phyloP scores from a whole-genome alignment of 2,888 invertebrate species.

The Sarcophaga rosellei region DNA sequence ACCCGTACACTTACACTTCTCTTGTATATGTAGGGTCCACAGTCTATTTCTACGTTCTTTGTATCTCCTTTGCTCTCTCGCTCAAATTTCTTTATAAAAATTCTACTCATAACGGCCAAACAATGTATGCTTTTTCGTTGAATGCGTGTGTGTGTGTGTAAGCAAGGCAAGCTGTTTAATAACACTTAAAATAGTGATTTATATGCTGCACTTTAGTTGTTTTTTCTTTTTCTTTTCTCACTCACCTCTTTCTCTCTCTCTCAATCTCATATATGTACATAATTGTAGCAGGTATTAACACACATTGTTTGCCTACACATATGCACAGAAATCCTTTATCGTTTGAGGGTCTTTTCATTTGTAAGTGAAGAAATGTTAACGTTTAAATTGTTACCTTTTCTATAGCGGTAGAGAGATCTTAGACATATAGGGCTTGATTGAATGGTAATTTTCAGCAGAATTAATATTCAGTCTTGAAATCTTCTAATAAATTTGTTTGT shows the following conservation, averaged over 20 bases:
- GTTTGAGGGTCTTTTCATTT: not conserved
- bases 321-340: not conserved
- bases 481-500: no score
- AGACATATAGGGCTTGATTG: no score
- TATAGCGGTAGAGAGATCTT: no score
- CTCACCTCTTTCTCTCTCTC: not conserved
- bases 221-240: not conserved
- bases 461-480: no score
- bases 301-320: not conserved
- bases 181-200: conserved; percentile 62
- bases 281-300: not conserved
- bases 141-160: not conserved
- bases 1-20: no score
- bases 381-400: not conserved
- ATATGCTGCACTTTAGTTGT: conserved; percentile 26
- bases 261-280: not conserved
- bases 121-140: not conserved
- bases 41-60: no score
- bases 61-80: no score
- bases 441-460: no score
- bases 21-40: no score
- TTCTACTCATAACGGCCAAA: no score
- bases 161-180: conserved; percentile 29
- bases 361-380: not conserved
- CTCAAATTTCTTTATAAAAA: no score